Evolutionary conservation across 2,797 vertebrate species (phyloP).

Genomic region (Linurgus olivaceus): DNA sequence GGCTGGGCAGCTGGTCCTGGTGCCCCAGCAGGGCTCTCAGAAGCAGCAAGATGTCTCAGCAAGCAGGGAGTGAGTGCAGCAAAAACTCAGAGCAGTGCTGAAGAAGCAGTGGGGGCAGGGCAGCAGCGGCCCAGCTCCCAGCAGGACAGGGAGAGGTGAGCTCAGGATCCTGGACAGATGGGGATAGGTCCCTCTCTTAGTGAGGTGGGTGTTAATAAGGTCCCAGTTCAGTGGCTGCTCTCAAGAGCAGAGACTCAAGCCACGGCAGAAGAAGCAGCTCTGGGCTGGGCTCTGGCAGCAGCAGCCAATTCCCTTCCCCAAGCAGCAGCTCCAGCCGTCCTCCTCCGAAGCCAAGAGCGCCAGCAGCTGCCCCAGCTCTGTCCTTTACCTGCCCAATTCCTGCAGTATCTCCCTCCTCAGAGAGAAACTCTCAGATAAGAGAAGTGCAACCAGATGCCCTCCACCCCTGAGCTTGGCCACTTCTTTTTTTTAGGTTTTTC

Average conservation of each 20-base stretch:
- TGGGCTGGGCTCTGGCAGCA: background rate
- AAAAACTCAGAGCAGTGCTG: background rate
- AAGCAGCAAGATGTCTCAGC: background rate
- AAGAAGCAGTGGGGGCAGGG: accelerated
- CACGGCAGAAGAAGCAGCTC: accelerated
- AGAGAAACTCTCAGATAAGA: background rate
- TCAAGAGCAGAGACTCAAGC: background rate
- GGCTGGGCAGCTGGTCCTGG: background rate
- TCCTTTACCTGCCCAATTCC: no score
- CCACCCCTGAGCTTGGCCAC: background rate
- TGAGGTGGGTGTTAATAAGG: background rate
- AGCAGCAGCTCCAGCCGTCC: accelerated
- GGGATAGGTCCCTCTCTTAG: no score
- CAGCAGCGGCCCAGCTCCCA: accelerated
- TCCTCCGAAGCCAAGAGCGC: accelerated
- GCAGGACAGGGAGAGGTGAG: background rate
- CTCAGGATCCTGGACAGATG: background rate
- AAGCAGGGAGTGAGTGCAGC: background rate
- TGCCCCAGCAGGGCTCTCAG: no score
- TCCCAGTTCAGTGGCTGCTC: background rate
- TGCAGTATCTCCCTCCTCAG: accelerated
- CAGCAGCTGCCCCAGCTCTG: background rate
- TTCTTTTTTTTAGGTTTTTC: background rate
- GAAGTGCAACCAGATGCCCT: background rate
- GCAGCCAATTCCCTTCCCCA: background rate